Percentiles rank a stretch among this genome's conserved stretches.
These are phyloP conservation scores for Triplophysa siluroides DNA, from an alignment of 2,113 vertebrate genomes.

Conservation along the genomic window DNA sequence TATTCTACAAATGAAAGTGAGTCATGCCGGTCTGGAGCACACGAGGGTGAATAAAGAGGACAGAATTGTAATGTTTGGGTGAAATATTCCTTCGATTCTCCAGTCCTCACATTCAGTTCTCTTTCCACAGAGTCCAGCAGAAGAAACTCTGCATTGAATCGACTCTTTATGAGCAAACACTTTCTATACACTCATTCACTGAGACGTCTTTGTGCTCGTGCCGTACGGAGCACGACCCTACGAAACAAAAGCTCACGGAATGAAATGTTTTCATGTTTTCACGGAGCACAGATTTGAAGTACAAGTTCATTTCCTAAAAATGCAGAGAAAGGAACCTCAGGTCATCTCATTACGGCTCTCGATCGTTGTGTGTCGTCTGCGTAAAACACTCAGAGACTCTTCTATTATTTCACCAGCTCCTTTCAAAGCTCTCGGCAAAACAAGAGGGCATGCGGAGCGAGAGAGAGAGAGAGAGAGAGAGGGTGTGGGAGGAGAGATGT, in stretches of 20 bases:
- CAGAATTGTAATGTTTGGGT: too few species aligned
- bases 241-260: background rate
- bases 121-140: too few species aligned
- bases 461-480: conserved; percentile 34
- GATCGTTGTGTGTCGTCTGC: background rate
- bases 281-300: background rate
- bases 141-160: too few species aligned
- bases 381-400: background rate
- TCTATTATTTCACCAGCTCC: conserved; percentile 30
- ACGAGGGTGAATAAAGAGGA: too few species aligned
- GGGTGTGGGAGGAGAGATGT: conserved; percentile 44
- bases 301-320: conserved; percentile 19
- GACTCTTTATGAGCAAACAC: too few species aligned
- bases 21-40: too few species aligned
- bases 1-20: too few species aligned
- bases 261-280: conserved; percentile 21
- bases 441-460: conserved; percentile 25
- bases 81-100: too few species aligned
- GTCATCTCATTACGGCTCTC: conserved; percentile 21
- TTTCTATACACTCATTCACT: background rate
- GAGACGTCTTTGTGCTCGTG: background rate
- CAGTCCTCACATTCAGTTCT: too few species aligned
- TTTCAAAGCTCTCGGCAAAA: conserved; percentile 4
- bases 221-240: background rate
- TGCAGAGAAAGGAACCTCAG: background rate